Conservation (phyloP, 1,140 invertebrate genomes). For the Vanessa atalanta region DNA sequence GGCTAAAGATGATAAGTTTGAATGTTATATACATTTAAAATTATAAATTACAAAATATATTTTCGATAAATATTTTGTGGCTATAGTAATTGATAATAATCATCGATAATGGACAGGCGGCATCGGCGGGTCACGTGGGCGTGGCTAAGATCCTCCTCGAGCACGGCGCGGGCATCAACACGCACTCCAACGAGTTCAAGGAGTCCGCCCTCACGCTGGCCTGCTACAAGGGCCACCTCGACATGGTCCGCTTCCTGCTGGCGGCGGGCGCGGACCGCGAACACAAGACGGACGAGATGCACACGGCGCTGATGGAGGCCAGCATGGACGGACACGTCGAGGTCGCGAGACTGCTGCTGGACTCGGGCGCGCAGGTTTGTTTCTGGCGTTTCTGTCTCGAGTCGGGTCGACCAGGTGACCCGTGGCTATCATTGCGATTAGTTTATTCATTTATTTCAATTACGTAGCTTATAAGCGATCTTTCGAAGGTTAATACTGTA, state of each 20-base stretch:
- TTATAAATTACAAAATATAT: no score
- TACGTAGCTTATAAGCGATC: no score
- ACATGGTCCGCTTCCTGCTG: conserved; percentile 98
- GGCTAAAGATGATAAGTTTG: no score
- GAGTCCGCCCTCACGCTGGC: conserved; percentile 96
- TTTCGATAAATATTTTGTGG: not conserved
- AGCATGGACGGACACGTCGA: conserved; percentile 99
- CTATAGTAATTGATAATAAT: not conserved
- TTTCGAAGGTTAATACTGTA: no score
- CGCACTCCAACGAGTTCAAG: conserved; percentile 99
- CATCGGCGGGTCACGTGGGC: conserved; percentile 96
- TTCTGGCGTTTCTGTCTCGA: no score
- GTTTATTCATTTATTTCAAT: no score
- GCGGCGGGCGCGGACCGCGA: conserved; percentile 97
- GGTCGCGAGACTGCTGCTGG: conserved; percentile 94
- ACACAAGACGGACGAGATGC: conserved; percentile 99
- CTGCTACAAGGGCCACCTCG: conserved; percentile 98
- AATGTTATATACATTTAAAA: no score
- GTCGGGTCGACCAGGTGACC: no score
- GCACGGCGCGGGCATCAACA: conserved; percentile 98
- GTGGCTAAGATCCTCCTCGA: conserved; percentile 96
- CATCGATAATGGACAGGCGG: conserved; percentile 82
- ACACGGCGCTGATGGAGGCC: conserved; percentile 99
- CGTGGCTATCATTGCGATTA: no score
- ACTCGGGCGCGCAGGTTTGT: conserved; percentile 96